phyloP scores from a whole-genome alignment of 2,797 vertebrate species.

The Premnoplex brunnescens region DNA sequence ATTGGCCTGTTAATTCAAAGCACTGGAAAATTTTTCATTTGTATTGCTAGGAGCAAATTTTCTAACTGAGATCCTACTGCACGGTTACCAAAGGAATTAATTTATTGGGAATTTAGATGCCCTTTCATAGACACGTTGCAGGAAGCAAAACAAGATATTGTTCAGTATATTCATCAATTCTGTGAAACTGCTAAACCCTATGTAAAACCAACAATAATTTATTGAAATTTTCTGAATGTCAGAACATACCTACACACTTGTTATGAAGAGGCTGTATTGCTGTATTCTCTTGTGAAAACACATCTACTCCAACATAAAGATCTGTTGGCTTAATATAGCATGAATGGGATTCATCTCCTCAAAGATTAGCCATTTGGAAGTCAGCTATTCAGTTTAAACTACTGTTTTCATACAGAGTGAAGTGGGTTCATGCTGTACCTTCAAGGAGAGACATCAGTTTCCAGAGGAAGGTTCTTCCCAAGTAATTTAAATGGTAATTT shows the following conservation, averaged over 20 bases:
- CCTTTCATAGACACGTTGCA: neutral
- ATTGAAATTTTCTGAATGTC: neutral
- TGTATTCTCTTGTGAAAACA: neutral
- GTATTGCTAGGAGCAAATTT: slow-evolving; percentile 3
- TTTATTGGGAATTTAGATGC: neutral
- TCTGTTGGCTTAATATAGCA: neutral
- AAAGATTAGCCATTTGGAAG: neutral
- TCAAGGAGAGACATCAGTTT: neutral
- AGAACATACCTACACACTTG: neutral
- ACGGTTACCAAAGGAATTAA: neutral
- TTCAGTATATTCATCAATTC: neutral
- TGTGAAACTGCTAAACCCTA: neutral
- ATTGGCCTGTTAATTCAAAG: slow-evolving; percentile 21
- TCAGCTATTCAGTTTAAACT: neutral
- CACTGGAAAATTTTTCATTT: slow-evolving; percentile 1
- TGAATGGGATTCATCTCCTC: neutral
- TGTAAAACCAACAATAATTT: neutral
- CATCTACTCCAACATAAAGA: neutral
- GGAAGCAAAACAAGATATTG: neutral
- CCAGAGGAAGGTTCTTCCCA: neutral
- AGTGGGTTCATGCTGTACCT: neutral
- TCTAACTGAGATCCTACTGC: neutral
- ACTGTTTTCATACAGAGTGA: neutral
- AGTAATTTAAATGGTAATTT: neutral
- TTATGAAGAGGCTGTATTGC: neutral